Conservation (phyloP, 2,113 vertebrate species). For the Cyprinodon brontotheroides region DNA sequence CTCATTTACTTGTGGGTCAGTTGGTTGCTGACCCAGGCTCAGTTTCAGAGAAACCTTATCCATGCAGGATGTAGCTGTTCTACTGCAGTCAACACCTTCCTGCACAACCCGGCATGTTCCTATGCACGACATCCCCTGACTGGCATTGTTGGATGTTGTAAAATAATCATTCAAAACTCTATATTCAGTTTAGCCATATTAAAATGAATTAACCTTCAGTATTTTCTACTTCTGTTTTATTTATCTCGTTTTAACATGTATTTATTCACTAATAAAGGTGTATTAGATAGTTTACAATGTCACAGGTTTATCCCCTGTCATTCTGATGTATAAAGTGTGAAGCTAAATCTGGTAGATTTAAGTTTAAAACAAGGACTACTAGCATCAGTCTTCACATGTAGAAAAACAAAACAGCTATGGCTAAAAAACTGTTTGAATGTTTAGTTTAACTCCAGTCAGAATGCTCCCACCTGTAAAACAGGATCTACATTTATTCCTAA, state of each 20-base stretch:
- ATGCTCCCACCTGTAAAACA: too few species aligned
- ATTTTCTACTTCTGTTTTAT: too few species aligned
- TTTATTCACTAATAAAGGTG: too few species aligned
- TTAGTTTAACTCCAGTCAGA: too few species aligned
- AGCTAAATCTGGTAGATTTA: not conserved
- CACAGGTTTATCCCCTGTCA: too few species aligned
- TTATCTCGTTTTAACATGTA: too few species aligned
- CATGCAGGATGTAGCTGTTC: constrained; percentile 55
- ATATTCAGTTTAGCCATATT: not conserved
- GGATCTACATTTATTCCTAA: too few species aligned
- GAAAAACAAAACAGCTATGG: not conserved
- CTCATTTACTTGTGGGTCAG: constrained; percentile 43
- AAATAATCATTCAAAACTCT: not conserved
- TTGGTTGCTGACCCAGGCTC: constrained; percentile 57
- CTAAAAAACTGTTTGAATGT: not conserved
- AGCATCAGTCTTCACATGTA: not conserved
- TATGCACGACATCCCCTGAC: constrained; percentile 19
- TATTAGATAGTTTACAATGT: too few species aligned
- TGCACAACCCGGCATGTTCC: constrained; percentile 41
- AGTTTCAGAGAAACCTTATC: constrained; percentile 70
- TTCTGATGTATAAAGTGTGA: not conserved
- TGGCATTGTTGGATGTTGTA: not conserved
- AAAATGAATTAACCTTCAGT: not conserved
- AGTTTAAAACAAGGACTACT: not conserved
- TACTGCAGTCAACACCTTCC: constrained; percentile 56